Percentiles rank a stretch among this genome's conserved stretches.
phyloP scores from a whole-genome alignment of 2,797 vertebrate genomes.

The Pterois miles region DNA sequence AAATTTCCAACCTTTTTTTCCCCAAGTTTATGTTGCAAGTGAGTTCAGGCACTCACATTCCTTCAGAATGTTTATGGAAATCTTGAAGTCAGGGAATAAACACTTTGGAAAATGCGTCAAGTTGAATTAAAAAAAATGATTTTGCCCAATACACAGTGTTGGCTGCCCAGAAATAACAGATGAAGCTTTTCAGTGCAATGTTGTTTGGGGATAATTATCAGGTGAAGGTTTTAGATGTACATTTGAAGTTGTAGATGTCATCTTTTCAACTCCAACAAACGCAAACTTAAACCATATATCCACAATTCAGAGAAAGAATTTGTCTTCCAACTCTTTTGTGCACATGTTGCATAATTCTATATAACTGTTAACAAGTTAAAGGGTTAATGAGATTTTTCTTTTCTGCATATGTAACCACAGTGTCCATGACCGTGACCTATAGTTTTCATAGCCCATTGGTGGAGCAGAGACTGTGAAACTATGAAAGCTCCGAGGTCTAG shows the following conservation, averaged over 20 bases:
- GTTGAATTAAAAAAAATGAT: not conserved
- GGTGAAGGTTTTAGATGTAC: too few species aligned
- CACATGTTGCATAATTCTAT: not conserved
- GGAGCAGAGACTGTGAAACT: not conserved
- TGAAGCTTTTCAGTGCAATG: not conserved
- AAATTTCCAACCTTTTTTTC: too few species aligned
- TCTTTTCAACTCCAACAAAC: not conserved
- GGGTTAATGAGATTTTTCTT: not conserved
- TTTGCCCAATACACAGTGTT: not conserved
- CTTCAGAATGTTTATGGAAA: not conserved
- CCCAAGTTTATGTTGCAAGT: too few species aligned
- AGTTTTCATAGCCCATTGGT: not conserved
- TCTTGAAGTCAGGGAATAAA: not conserved
- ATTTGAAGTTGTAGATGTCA: not conserved
- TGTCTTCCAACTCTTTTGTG: not conserved
- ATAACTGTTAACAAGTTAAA: not conserved
- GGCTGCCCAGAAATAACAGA: conserved; percentile 2
- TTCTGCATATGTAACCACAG: not conserved
- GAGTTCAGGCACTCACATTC: not conserved
- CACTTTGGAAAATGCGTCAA: not conserved
- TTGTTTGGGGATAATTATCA: conserved; percentile 16
- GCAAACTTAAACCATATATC: not conserved
- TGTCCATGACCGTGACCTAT: not conserved
- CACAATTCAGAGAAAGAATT: not conserved
- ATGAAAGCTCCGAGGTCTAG: not conserved